Base-by-base conservation (phyloP, 1,140 invertebrate species). In the Hyles euphorbiae region DNA sequence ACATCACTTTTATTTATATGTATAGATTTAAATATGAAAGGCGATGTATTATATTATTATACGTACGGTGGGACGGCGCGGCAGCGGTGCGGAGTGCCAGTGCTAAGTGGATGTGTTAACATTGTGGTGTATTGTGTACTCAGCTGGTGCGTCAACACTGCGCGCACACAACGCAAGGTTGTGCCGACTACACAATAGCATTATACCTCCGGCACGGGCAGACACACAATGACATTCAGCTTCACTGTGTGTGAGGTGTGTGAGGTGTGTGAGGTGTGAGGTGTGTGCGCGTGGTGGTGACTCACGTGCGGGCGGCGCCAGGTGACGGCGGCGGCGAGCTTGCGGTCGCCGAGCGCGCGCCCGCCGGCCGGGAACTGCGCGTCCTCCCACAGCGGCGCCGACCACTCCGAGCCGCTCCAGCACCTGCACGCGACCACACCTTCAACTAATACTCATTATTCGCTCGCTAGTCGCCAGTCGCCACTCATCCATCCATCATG, bases 291-390 rank as follows among this genome's bases (percentile, higher is more conserved):
- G 7, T 4, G 36, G 5, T 5, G 2, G 8, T 8, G 45, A 72
- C 72, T 64, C 44, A 79, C 77, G 57, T 76, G 73, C n/a, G 77
- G 77, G 3, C 77, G 60, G 58, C 67, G 47, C 77, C 77, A 80
- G 22, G 43, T 60, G 43, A 72, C 58, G 57, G 46, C 61, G 45
- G 45, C 44, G n/a, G 63, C 56, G 33, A 63, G 58, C 50, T 66
- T 63, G 47, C 50, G 51, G 56, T 69, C 67, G 3, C 64, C 69
- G n/a, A 74, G 63, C 12, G 68, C 47, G 61, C 60, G 56, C 53
- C 60, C 52, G 44, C 58, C 52, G 6, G 67, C 60, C 9, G 72
- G 74, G 65, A 79, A 79, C 55, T 72, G 68, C 22, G 60, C 33
- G 63, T 80, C 77, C 66, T 74, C 70, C 68, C 68, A 78, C 56